Evolutionary conservation across 92 coral and sea anemone genomes (phyloP).

Genomic region (Porites divaricata): DNA sequence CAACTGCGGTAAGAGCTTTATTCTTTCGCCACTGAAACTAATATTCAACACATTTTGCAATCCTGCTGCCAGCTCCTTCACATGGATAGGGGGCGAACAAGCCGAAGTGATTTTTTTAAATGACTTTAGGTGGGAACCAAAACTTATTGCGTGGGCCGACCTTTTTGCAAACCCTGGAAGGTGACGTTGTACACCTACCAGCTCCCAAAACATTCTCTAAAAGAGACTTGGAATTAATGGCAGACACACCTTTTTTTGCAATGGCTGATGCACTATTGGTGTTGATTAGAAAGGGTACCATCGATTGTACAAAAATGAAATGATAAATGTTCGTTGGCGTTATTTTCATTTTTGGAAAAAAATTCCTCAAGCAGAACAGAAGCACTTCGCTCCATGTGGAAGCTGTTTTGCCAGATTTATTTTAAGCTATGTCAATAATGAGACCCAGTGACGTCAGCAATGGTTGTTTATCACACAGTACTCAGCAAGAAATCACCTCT

Average conservation of each 20-base stretch:
- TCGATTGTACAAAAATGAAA: constrained; percentile 45
- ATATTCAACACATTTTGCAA: constrained; percentile 29
- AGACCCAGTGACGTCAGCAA: too few species aligned
- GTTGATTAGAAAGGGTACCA: constrained; percentile 34
- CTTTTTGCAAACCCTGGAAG: constrained; percentile 46
- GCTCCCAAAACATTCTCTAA: constrained; percentile 40
- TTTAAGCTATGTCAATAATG: too few species aligned
- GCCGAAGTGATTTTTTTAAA: constrained; percentile 39
- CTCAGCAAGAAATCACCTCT: too few species aligned
- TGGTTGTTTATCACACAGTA: too few species aligned
- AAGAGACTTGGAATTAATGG: constrained; percentile 34
- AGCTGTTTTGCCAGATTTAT: too few species aligned
- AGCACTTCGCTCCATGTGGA: too few species aligned
- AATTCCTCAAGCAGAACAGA: constrained; percentile 32
- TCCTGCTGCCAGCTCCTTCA: constrained; percentile 49
- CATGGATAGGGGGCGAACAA: constrained; percentile 38
- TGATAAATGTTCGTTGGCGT: too few species aligned
- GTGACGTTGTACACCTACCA: constrained; percentile 35
- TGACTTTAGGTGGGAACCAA: constrained; percentile 44
- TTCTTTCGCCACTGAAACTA: constrained; percentile 35
- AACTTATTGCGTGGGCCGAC: too few species aligned
- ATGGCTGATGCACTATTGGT: constrained; percentile 48
- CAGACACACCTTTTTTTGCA: constrained; percentile 49
- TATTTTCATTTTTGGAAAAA: constrained; percentile 43
- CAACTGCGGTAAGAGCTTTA: constrained; percentile 47